Evolutionary conservation across 2,888 invertebrate species (phyloP).

Genomic region (Zygaena filipendulae): DNA sequence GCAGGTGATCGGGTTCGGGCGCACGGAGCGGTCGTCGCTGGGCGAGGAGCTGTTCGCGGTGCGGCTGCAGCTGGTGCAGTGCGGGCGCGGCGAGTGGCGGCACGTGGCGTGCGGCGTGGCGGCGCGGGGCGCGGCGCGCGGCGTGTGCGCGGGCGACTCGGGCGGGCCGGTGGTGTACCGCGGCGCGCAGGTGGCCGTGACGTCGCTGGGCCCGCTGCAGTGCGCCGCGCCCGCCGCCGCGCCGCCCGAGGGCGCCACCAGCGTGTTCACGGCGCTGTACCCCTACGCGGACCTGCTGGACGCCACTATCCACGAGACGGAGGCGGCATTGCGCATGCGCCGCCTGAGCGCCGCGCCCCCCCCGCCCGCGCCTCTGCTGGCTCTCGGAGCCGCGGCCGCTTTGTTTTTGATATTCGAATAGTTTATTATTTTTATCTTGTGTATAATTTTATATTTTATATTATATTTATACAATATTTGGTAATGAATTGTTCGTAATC

Average conservation of each 20-base stretch:
- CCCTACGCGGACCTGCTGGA: conserved; percentile 36
- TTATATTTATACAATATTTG: no score
- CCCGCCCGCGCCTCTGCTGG: not conserved
- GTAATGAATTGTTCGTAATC: no score
- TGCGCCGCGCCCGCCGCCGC: conserved; percentile 21
- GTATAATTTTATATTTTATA: no score
- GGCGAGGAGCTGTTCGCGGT: conserved; percentile 39
- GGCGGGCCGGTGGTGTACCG: conserved; percentile 42
- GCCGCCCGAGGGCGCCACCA: conserved; percentile 25
- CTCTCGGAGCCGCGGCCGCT: no score
- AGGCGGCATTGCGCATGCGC: conserved; percentile 26
- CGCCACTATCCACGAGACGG: conserved; percentile 33
- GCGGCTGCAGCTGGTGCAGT: conserved; percentile 29
- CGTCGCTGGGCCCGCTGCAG: conserved; percentile 45
- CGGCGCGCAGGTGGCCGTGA: conserved; percentile 35
- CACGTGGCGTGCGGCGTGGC: conserved; percentile 36
- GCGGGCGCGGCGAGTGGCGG: conserved; percentile 34
- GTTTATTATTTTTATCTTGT: no score
- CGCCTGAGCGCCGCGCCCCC: not conserved
- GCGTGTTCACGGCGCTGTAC: conserved; percentile 44
- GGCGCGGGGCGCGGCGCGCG: conserved; percentile 19
- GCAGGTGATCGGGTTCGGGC: conserved; percentile 47
- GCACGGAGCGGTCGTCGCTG: conserved; percentile 28
- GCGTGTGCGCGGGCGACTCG: conserved; percentile 53
- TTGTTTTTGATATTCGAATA: no score